phyloP scores from a whole-genome alignment of 2,113 vertebrate species.

The Ctenodactylus gundi region DNA sequence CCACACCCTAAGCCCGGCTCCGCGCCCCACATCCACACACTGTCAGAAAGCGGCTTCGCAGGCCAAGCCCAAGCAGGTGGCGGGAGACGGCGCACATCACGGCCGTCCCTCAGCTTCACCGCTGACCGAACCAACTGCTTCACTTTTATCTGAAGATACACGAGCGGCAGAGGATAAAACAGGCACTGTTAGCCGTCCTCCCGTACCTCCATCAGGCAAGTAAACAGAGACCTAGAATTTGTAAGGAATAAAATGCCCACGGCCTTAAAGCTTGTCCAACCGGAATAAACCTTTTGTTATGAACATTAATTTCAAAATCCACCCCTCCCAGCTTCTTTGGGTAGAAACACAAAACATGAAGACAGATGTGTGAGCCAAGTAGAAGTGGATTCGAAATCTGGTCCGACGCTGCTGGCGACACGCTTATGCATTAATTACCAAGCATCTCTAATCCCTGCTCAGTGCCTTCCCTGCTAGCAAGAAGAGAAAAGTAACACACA shows the following conservation, averaged over 20 bases:
- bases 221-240: neutral
- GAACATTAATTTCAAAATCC: neutral
- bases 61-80: too few species aligned
- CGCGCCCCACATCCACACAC: too few species aligned
- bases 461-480: neutral
- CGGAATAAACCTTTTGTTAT: neutral
- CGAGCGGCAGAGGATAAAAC: neutral
- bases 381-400: neutral
- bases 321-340: neutral
- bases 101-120: too few species aligned
- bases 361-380: neutral
- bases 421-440: neutral
- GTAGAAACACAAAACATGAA: neutral
- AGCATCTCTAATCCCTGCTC: neutral
- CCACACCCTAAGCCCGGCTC: too few species aligned
- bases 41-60: too few species aligned
- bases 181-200: neutral
- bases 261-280: neutral
- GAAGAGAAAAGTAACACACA: neutral
- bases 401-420: neutral
- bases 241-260: neutral
- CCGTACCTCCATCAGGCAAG: neutral
- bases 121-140: neutral
- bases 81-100: too few species aligned
- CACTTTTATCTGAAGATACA: slow-evolving; percentile 6